Conservation (phyloP, 2,113 vertebrate species). For the Centropus unirufus region DNA sequence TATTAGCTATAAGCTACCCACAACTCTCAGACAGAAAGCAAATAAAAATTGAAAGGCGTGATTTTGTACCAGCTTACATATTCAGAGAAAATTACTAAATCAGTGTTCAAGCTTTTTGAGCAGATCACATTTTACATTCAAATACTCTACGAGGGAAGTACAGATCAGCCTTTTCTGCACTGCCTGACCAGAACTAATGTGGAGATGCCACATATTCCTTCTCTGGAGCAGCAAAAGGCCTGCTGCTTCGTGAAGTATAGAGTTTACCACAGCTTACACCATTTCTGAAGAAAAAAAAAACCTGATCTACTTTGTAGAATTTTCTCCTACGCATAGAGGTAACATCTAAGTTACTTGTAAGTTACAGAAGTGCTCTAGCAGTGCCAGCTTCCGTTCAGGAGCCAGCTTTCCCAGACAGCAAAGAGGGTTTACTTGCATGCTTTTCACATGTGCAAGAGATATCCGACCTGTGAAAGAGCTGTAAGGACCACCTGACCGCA, state of each 20-base stretch:
- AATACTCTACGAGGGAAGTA: background rate
- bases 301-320: background rate
- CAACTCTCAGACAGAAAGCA: background rate
- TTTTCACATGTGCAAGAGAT: background rate
- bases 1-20: background rate
- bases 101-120: background rate
- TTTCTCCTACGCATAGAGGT: background rate
- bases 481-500: background rate
- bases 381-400: background rate
- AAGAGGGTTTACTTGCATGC: background rate
- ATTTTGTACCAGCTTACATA: background rate
- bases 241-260: accelerated
- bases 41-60: background rate
- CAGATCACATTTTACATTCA: background rate
- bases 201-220: background rate
- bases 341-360: background rate
- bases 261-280: background rate
- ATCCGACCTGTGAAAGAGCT: background rate
- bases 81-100: background rate
- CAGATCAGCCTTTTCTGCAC: background rate
- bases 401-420: background rate
- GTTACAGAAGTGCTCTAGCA: background rate
- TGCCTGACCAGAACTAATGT: background rate
- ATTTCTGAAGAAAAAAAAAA: background rate
- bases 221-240: background rate